Evolutionary conservation across 2,113 vertebrate genomes (phyloP), one percentile per base, ranked within the genome.

Genomic region (Sminthopsis crassicaudata): DNA sequence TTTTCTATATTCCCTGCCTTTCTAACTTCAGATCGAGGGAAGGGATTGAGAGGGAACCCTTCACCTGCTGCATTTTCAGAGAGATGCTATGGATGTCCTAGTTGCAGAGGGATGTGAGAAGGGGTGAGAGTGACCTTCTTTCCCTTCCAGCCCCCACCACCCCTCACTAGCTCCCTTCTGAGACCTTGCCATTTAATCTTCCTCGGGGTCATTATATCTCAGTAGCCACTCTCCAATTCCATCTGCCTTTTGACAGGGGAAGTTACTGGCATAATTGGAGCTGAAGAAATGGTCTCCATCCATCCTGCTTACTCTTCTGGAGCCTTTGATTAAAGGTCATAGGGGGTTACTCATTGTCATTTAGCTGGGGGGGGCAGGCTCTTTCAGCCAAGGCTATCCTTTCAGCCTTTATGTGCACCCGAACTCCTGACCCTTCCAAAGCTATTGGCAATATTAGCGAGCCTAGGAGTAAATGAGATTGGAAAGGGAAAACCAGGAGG

Each of bases 251-350:
- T 90, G n/a, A 48, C 55, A 24, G 67, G 36, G 52, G 93, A 90
- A 93, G 95, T 96, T 92, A 36, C 92, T 91, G 91, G 92, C 94
- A 92, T 95, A 94, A 97, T 30, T 94, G 91, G 88, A 92, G 91
- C 93, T 94, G 48, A 30, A 84, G 95, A 51, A 52, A 46, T 0
- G 1, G 60, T 84, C 46, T 2, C 19, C 89, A 46, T 95, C 93
- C 95, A 95, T 60, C 91, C 46, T 3, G 91, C 36, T 0, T 2
- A 90, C 90, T 60, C 10, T 51, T 92, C 88, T 91, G 3, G 26
- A 93, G 96, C 57, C 90, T 92, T 95, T 97, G 97, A 94, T 95
- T 90, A 94, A 94, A 90, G 92, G 96, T 95, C 91, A 84, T 11
- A 0, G 0, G 67, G 93, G 67, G 96, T 97, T 94, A 94, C 53